Evolutionary conservation across 2,113 vertebrate species (phyloP).

Genomic region (Pteropus alecto): DNA sequence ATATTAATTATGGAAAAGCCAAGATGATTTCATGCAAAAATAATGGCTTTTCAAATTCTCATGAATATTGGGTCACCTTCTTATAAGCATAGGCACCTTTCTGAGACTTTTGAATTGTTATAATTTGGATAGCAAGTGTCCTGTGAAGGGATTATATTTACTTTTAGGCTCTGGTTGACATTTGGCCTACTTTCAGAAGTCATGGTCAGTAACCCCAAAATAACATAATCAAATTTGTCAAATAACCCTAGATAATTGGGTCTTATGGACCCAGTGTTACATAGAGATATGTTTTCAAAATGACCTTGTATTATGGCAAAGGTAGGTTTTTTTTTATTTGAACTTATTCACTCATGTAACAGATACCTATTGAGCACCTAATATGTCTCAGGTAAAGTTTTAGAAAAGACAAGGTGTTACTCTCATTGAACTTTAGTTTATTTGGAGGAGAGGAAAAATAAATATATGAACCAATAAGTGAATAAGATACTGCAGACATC

Average conservation of each 20-base stretch:
- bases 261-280: not conserved
- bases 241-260: conserved; percentile 44
- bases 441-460: not conserved
- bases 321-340: conserved; percentile 17
- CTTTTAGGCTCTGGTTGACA: conserved; percentile 34
- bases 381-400: not conserved
- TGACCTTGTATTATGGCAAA: not conserved
- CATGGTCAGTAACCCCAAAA: conserved; percentile 52
- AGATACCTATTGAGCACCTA: conserved; percentile 32
- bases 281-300: not conserved
- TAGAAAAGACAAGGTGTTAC: not conserved
- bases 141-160: conserved; percentile 58
- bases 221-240: conserved; percentile 58
- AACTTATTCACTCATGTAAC: not conserved
- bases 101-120: conserved; percentile 55
- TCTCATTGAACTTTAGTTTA: conserved; percentile 24
- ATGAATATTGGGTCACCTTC: conserved; percentile 68
- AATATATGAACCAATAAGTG: not conserved
- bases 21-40: conserved; percentile 61
- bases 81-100: conserved; percentile 62
- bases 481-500: not conserved
- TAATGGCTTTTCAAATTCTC: conserved; percentile 61
- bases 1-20: conserved; percentile 66
- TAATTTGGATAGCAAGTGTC: conserved; percentile 63
- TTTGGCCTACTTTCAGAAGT: conserved; percentile 55